These are phyloP conservation scores for Lasius platythorax DNA, from an alignment of 2,888 invertebrate species.

Conservation along the genomic window DNA sequence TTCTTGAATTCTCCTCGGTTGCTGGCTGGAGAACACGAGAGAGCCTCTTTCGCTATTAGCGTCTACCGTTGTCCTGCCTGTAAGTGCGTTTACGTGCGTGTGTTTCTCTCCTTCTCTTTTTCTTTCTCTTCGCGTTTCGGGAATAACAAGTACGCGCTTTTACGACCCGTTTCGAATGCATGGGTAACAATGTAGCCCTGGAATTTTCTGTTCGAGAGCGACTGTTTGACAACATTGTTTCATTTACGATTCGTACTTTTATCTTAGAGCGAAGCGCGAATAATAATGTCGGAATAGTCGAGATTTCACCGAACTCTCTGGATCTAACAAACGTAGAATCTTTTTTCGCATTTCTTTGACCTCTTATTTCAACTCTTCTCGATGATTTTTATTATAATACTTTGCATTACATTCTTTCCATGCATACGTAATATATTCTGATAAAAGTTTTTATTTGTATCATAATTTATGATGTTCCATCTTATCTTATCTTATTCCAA, in stretches of 20 bases:
- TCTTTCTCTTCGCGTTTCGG: slow-evolving; percentile 46
- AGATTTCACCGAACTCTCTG: background rate
- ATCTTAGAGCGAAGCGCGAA: slow-evolving; percentile 25
- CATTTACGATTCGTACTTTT: slow-evolving; percentile 28
- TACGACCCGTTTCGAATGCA: slow-evolving; percentile 60
- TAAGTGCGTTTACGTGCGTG: slow-evolving; percentile 74
- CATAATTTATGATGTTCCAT: background rate
- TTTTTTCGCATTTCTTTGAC: background rate
- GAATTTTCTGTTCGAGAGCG: slow-evolving; percentile 59
- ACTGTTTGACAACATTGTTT: slow-evolving; percentile 15
- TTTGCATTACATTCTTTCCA: background rate
- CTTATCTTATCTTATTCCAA: background rate
- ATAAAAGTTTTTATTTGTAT: background rate
- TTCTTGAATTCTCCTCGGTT: slow-evolving; percentile 26
- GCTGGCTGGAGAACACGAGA: slow-evolving; percentile 50
- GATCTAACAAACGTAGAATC: background rate
- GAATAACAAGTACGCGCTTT: slow-evolving; percentile 76
- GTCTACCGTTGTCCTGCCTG: slow-evolving; percentile 65
- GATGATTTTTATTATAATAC: background rate
- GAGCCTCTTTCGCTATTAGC: slow-evolving; percentile 69
- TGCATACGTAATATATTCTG: background rate
- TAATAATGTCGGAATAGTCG: slow-evolving; percentile 14
- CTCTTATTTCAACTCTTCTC: background rate
- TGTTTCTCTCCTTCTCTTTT: slow-evolving; percentile 14
- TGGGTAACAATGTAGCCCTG: slow-evolving; percentile 31